Base-by-base conservation (phyloP, 2,113 vertebrate genomes). In the Sinocyclocheilus anshuiensis region DNA sequence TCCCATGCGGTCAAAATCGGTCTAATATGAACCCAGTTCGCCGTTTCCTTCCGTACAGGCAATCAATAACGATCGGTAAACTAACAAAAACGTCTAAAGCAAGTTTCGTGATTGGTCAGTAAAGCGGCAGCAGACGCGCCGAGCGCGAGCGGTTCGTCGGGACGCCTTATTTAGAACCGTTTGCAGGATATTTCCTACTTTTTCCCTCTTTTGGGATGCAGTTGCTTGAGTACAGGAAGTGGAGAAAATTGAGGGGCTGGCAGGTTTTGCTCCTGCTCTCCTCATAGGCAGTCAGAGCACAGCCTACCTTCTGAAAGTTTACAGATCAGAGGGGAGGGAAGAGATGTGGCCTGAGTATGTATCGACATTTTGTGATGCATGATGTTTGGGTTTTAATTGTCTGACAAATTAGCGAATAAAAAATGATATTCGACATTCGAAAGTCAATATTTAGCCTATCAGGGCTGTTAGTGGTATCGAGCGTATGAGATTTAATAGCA, bases 151-250 rank as follows among this genome's bases (percentile, higher is more conserved):
- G 86, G 89, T 88, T 90, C 89, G 69, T 88, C 89, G 71, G 84
- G 84, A 81, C 85, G 88, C 86, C 88, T 89, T 92, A 87, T 91
- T 92, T 89, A 88, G 90, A 89, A 88, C 87, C 89, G 87, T 91
- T 91, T 83, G 86, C 88, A 55, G 82, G 81, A 90, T 82, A 85
- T 84, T 90, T 88, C 87, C 86, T 89, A 91, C 83, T 86, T 87
- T 78, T 85, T 77, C 83, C 89, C 88, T 90, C 90, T 88, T 83
- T 77, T 45, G 39, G 82, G 82, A 91, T 90, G 89, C 88, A 92
- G 84, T 88, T 90, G 88, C 88, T 84, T 90, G 92, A 90, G 89
- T 91, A 90, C 92, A 95, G 93, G 93, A 95, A 94, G 91, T 93
- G 91, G 89, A 93, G 93, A 91, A 92, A 90, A 92, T 89, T 87